Base-by-base conservation (phyloP, 1,140 invertebrate genomes). In the Zaprionus capensis region DNA sequence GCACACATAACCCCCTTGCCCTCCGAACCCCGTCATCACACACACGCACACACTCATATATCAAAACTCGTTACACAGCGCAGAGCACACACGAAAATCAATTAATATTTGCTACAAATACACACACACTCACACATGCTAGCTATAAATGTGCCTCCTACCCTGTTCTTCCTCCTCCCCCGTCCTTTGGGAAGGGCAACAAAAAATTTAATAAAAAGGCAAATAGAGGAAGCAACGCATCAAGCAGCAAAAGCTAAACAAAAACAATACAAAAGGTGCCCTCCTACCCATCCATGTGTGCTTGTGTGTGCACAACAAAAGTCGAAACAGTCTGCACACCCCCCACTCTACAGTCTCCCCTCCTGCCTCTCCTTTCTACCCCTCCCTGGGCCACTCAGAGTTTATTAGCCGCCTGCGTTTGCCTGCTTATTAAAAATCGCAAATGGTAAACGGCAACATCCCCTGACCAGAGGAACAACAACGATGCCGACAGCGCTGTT, bases 381-480 rank as follows among this genome's bases (percentile, higher is more conserved):
- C 15, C 31, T 31, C 38, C 15, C 38, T 15, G 38, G 15, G 7
- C 58, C 71, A 70, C 38, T 63, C 69, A 70, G 28, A 63, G 58
- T 70, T 75, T 69, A 75, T 75, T 75, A 75, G 72, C 66, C 55
- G 57, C 38, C 57, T 69, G 65, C 34, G 49, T 73, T 73, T 69
- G 71, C 22, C 71, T 70, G 58, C 72, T 75, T 75, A 75, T 75
- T 75, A 75, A 75, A 75, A 75, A 75, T 75, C 58, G 38, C 72
- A 70, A 75, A 75, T 75, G 72, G 66, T 62, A 46, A 74, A 69
- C 46, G 65, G 57, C 49, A 61, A 51, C 26, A 49, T 38, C 34
- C 51, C 17, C 55, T 66, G 68, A 55, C 64, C 65, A 44, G 26
- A 11, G 24, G 17, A 38, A 17, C 58, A 46, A 41, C 15, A 41